Base-by-base conservation (phyloP, 1,140 invertebrate genomes). In the Trichonephila clavipes region DNA sequence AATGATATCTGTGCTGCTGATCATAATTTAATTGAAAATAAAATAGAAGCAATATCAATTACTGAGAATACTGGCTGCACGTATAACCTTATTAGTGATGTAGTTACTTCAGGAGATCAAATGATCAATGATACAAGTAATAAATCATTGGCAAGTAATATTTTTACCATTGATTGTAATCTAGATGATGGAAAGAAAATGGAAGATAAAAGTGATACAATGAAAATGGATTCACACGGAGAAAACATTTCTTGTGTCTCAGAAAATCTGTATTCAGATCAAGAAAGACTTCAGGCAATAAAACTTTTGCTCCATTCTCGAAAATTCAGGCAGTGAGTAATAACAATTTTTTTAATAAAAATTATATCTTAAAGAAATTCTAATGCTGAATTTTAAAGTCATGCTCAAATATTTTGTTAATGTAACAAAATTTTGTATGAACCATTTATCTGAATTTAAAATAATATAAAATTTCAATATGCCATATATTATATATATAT, bases 321-420 rank as follows among this genome's bases (percentile, higher is more conserved):
- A 51, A 90, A 94, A 69, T 94, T 90, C 64, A 64, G 94, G 58
- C 72, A 69, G 94, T 94, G 85, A 90, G 94, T 87, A 40, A 19
- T 16, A 77, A 2, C 24, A 77, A 28, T 21, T 19, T 64, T 19
- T 64, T 77, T 34, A 72, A 2, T 19, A 10, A 51, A 51, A 51
- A 51, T 51, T 51, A 51, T 12, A 51, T 10, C 7, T 51, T 51
- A 10, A 7, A 51, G 5, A 51, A 51, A 10, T 51, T 51, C 10
- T 1, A 10, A 51, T 51, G 51, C 10, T 51, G 10, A 51, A 12
- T 51, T 51, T 51, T 51, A 12, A 51, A 51, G 51, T 12, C 51
- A 51, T 51, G 51, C 5, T 10, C 7, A 10, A 51, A 51, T 12
- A 51, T 51, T 51, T 51, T 51, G 7, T 59, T 19, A 21, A 7